A percentile compares a stretch with the other conserved stretches of the same genome.
Evolutionary conservation across 2,888 invertebrate species (phyloP).

Genomic region (Sthenelais limicola): DNA sequence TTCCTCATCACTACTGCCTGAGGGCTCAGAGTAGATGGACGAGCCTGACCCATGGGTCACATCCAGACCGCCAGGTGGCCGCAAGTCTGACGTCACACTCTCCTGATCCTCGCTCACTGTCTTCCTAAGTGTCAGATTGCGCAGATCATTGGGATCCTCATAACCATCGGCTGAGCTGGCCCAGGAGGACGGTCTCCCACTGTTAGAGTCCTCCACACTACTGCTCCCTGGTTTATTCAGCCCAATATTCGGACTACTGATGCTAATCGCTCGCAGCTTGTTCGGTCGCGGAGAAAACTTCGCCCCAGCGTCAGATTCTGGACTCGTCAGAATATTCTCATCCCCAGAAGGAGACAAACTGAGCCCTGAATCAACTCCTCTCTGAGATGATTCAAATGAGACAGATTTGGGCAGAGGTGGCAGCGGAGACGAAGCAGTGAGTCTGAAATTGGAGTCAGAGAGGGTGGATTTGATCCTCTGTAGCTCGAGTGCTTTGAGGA

Average conservation of each 20-base stretch:
- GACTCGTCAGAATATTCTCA: background rate
- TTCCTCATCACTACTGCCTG: slow-evolving; percentile 38
- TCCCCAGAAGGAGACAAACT: slow-evolving; percentile 30
- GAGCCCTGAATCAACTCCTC: slow-evolving; percentile 11
- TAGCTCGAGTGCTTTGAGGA: slow-evolving; percentile 4
- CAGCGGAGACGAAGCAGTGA: slow-evolving; percentile 41
- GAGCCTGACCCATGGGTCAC: slow-evolving; percentile 24
- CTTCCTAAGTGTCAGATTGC: background rate
- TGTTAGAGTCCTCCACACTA: slow-evolving; percentile 9
- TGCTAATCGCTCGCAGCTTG: slow-evolving; percentile 8
- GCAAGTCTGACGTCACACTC: slow-evolving; percentile 3
- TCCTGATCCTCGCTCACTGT: background rate
- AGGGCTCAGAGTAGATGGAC: slow-evolving; percentile 22
- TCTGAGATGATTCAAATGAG: background rate
- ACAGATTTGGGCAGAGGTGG: slow-evolving; percentile 7
- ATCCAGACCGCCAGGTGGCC: background rate
- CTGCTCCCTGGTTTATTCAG: background rate
- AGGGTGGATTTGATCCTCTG: slow-evolving; percentile 8
- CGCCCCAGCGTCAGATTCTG: background rate
- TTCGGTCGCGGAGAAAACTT: background rate
- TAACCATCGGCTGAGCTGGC: slow-evolving; percentile 27
- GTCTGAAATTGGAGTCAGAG: slow-evolving; percentile 18
- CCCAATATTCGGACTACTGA: background rate
- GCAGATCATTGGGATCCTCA: background rate
- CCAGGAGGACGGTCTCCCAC: slow-evolving; percentile 36